Conservation (phyloP, 2,888 invertebrate genomes). For the Antitype chi region DNA sequence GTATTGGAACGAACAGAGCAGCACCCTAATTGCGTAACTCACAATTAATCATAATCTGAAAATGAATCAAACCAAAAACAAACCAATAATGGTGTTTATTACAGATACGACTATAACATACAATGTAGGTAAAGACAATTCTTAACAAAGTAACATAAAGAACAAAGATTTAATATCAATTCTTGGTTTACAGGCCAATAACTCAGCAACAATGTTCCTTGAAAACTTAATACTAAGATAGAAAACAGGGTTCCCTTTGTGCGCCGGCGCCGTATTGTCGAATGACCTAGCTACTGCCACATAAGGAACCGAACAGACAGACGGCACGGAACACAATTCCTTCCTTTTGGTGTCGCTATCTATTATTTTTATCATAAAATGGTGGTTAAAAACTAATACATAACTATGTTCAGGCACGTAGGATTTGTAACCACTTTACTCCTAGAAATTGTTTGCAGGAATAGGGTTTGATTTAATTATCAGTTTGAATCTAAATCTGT, state of each 20-base stretch:
- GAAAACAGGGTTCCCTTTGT: constrained; percentile 67
- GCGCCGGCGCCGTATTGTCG: constrained; percentile 66
- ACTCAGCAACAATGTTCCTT: constrained; percentile 71
- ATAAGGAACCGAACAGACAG: constrained; percentile 52
- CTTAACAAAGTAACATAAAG: constrained; percentile 52
- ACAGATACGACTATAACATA: constrained; percentile 1
- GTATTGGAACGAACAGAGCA: not conserved
- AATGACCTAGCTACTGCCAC: constrained; percentile 54
- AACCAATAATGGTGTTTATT: constrained; percentile 8
- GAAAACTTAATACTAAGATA: constrained; percentile 67
- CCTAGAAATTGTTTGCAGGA: not conserved
- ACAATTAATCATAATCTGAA: no score
- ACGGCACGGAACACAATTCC: constrained; percentile 23
- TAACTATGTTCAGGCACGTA: not conserved
- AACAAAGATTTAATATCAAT: constrained; percentile 66
- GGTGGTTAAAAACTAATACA: not conserved
- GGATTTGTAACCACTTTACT: not conserved
- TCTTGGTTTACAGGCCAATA: constrained; percentile 61
- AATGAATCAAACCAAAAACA: no score
- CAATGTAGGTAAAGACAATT: constrained; percentile 31
- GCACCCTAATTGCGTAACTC: no score
- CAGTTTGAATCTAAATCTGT: no score
- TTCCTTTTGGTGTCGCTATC: constrained; percentile 24
- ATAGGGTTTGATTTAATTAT: not conserved
- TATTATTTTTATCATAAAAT: constrained; percentile 6